Percentiles rank a stretch among this genome's conserved stretches.
phyloP scores from a whole-genome alignment of 2,888 invertebrate species.

The Caenorhabditis imperialis region DNA sequence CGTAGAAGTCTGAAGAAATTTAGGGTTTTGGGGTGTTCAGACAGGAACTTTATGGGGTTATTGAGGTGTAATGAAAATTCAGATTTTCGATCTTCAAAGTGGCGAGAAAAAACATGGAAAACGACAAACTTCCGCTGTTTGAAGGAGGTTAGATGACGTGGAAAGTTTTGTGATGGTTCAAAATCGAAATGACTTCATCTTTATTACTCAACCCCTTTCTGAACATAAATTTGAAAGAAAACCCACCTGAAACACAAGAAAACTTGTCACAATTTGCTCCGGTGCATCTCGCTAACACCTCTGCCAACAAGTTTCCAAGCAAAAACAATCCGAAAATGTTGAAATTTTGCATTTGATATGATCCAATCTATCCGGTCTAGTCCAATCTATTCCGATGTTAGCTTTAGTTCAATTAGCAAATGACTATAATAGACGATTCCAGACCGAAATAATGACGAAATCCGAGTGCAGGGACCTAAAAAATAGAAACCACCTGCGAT shows the following conservation, averaged over 20 bases:
- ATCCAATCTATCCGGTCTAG: too few relatives aligned
- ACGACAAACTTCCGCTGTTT: neutral
- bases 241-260: slow-evolving; percentile 46
- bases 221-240: too few relatives aligned
- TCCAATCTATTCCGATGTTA: slow-evolving; percentile 1
- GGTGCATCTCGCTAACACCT: slow-evolving; percentile 24
- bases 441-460: too few relatives aligned
- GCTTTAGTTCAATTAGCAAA: too few relatives aligned
- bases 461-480: neutral
- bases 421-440: neutral
- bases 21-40: neutral
- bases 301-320: too few relatives aligned
- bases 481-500: neutral
- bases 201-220: too few relatives aligned
- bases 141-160: too few relatives aligned
- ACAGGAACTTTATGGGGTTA: too few relatives aligned
- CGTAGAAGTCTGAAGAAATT: slow-evolving; percentile 39
- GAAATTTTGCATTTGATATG: slow-evolving; percentile 24
- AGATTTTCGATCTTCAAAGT: too few relatives aligned
- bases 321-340: slow-evolving; percentile 20
- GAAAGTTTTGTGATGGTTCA: too few relatives aligned
- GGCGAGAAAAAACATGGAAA: neutral
- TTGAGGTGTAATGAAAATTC: too few relatives aligned
- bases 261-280: slow-evolving; percentile 44
- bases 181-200: too few relatives aligned